Evolutionary conservation across 2,888 invertebrate genomes (phyloP).

Genomic region (Melinaea marsaeus): DNA sequence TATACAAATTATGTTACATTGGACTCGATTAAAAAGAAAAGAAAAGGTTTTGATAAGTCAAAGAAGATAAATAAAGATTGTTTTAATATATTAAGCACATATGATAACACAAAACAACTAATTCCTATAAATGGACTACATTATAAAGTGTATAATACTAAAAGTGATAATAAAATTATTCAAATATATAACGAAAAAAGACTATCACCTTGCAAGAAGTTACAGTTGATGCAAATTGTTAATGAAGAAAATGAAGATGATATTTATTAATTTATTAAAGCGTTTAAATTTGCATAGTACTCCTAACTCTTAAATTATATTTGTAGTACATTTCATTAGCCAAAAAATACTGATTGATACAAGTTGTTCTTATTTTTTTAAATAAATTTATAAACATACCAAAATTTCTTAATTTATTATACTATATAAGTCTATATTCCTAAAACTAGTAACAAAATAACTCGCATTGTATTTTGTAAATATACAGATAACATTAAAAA

Average conservation of each 20-base stretch:
- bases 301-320: too few relatives aligned
- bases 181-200: slow-evolving; percentile 1
- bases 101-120: background rate
- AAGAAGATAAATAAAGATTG: too few relatives aligned
- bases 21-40: slow-evolving; percentile 36
- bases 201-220: slow-evolving; percentile 14
- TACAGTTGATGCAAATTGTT: slow-evolving; percentile 14
- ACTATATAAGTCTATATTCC: too few relatives aligned
- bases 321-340: too few relatives aligned
- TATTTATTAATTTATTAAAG: slow-evolving; percentile 12
- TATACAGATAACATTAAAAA: too few relatives aligned
- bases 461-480: too few relatives aligned
- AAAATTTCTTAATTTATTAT: too few relatives aligned
- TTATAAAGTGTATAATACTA: slow-evolving; percentile 1
- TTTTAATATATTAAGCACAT: background rate
- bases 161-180: background rate
- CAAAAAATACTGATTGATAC: too few relatives aligned
- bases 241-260: slow-evolving; percentile 9
- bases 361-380: too few relatives aligned
- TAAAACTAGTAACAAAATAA: too few relatives aligned
- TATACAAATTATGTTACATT: slow-evolving; percentile 47
- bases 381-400: too few relatives aligned
- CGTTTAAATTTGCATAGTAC: too few relatives aligned
- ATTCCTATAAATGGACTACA: slow-evolving; percentile 25
- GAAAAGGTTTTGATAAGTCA: slow-evolving; percentile 21